A percentile compares a stretch with the other conserved stretches of the same genome.
Evolutionary conservation across 2,113 vertebrate genomes (phyloP).

Genomic region (Pipra filicauda): DNA sequence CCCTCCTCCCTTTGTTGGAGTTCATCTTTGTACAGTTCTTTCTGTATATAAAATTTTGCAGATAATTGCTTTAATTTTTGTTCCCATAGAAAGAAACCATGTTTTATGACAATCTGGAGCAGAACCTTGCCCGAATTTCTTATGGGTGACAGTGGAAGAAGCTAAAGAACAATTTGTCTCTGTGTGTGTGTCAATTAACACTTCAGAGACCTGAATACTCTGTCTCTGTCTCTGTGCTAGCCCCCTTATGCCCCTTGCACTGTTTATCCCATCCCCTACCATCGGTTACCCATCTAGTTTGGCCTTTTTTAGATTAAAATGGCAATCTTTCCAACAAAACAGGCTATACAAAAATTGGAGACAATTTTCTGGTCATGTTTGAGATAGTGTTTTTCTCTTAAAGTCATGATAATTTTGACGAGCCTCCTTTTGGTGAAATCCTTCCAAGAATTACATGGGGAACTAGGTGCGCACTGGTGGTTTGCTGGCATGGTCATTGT

Average conservation of each 20-base stretch:
- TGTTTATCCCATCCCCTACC: neutral
- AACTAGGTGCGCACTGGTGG: fast-evolving
- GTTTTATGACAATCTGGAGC: neutral
- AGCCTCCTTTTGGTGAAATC: neutral
- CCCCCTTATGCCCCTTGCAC: fast-evolving
- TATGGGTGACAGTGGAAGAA: neutral
- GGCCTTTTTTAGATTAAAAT: neutral
- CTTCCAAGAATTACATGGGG: fast-evolving
- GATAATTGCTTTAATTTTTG: neutral
- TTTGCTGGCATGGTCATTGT: neutral
- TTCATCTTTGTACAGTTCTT: neutral
- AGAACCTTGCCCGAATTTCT: neutral
- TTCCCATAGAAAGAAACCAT: neutral
- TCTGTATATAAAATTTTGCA: neutral
- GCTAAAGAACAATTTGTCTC: neutral
- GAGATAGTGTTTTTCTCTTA: neutral
- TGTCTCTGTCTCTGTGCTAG: neutral
- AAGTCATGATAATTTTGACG: neutral
- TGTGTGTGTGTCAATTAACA: neutral
- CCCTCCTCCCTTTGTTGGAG: neutral
- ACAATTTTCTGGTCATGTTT: neutral
- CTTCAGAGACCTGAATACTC: neutral
- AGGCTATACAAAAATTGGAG: neutral
- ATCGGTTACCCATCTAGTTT: neutral
- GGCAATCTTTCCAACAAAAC: neutral